Evolutionary conservation across 2,888 invertebrate species (phyloP).

Genomic region (Nesidiocoris tenuis): DNA sequence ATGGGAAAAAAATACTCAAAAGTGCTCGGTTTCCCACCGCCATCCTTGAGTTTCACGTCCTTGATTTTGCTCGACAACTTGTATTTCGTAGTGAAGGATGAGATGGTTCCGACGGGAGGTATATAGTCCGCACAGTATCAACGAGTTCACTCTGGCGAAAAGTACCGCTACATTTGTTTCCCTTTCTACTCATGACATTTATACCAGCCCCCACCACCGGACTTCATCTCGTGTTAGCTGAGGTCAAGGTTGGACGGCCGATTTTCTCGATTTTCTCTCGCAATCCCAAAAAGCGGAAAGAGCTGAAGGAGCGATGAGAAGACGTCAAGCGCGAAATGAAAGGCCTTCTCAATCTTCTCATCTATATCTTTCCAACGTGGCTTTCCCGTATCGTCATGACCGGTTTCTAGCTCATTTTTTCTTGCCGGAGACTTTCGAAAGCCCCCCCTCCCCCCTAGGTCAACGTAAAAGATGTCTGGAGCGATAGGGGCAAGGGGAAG

Average conservation of each 20-base stretch:
- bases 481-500: no score
- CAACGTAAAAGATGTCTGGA: no score
- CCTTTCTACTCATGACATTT: neutral
- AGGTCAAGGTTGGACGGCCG: neutral
- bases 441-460: no score
- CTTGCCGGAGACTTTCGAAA: neutral
- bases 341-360: neutral
- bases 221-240: neutral
- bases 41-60: no score
- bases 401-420: neutral
- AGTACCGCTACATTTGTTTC: neutral
- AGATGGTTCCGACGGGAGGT: neutral
- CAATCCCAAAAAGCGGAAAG: neutral
- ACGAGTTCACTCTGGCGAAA: neutral
- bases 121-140: neutral
- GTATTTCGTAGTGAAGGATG: neutral
- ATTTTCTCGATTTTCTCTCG: neutral
- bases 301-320: neutral
- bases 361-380: neutral
- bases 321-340: neutral
- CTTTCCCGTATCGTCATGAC: neutral
- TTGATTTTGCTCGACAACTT: no score
- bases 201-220: neutral
- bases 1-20: no score
- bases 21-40: no score